Percentiles rank a stretch among this genome's conserved stretches.
Evolutionary conservation across 35 echinoderm and acorn worm genomes (phyloP).

Genomic region (Apostichopus parvimensis): DNA sequence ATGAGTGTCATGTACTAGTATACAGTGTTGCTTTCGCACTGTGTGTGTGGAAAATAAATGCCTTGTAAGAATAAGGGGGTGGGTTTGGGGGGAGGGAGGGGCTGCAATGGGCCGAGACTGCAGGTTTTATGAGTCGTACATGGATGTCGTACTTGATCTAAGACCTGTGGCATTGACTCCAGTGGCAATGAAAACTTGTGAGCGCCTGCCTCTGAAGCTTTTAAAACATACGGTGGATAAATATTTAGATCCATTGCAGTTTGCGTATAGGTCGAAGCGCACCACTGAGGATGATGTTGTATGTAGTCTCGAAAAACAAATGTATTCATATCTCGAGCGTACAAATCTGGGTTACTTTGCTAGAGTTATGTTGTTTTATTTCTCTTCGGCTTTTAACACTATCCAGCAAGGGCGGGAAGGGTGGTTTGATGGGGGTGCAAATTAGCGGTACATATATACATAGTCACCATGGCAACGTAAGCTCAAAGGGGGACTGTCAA

Average conservation of each 20-base stretch:
- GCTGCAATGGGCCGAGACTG: too few relatives aligned
- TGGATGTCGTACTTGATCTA: conserved; percentile 17
- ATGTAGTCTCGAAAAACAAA: not conserved
- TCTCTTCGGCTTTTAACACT: not conserved
- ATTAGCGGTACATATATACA: too few relatives aligned
- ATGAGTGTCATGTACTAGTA: too few relatives aligned
- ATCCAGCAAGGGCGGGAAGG: too few relatives aligned
- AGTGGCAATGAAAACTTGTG: conserved; percentile 25
- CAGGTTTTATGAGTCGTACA: not conserved
- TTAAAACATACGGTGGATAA: not conserved
- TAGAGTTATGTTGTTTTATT: conserved; percentile 50
- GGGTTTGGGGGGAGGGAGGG: too few relatives aligned
- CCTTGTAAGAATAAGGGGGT: too few relatives aligned
- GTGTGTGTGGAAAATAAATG: too few relatives aligned
- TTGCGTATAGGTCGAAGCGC: not conserved
- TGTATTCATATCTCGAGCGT: conserved; percentile 55
- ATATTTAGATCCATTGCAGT: not conserved
- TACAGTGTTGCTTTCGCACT: too few relatives aligned
- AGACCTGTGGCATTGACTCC: conserved; percentile 38
- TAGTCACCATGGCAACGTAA: too few relatives aligned
- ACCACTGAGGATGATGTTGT: conserved; percentile 54
- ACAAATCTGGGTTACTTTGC: conserved; percentile 5
- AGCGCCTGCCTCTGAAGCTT: not conserved
- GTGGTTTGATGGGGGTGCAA: too few relatives aligned
- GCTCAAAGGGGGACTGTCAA: too few relatives aligned